Base-by-base conservation (phyloP, 2,888 invertebrate genomes). In the Nomada fucata region DNA sequence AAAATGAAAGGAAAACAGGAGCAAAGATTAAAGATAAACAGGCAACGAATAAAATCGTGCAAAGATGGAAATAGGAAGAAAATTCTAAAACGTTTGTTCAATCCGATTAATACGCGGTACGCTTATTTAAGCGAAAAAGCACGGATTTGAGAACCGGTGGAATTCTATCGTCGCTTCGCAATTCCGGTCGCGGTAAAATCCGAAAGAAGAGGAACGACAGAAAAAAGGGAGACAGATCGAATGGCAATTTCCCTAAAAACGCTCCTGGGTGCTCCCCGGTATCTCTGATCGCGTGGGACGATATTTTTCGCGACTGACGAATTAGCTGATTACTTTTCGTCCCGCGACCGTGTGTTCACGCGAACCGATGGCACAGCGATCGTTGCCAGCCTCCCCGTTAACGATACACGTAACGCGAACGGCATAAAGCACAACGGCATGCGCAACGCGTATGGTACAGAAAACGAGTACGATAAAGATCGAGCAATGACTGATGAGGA, bases 271-370 rank as follows among this genome's bases (percentile, higher is more conserved):
- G 29, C 44, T n/a, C 10, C 11, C 26, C 20, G n/a, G 20, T 29
- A 44, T 55, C 15, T 52, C 47, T 44, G 63, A 2, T n/a, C 42
- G 52, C 20, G 23, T 7, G 3, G 18, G n/a, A n/a, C 53, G 26
- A 77, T 71, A 71, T 67, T 79, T 79, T 61, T 50, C 52, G 29
- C 65, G 20, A 3, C 15, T 18, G 47, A 53, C 65, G 79, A 79
- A 79, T 79, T 79, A 79, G 65, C 77, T 77, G 71, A 79, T 79
- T 79, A 79, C 71, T 79, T 65, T 67, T 60, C 79, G 52, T 18
- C 23, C 53, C 11, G 59, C 53, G 64, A 70, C 70, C 53, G 64
- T 59, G 53, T 61, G 55, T n/a, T 11, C 36, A 47, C 23, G 57
- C 36, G 77, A 36, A 36, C 36, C 36, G 36, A 7, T 36, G 36